phyloP scores from a whole-genome alignment of 2,113 vertebrate genomes.

The Chamaetylas fuelleborni region DNA sequence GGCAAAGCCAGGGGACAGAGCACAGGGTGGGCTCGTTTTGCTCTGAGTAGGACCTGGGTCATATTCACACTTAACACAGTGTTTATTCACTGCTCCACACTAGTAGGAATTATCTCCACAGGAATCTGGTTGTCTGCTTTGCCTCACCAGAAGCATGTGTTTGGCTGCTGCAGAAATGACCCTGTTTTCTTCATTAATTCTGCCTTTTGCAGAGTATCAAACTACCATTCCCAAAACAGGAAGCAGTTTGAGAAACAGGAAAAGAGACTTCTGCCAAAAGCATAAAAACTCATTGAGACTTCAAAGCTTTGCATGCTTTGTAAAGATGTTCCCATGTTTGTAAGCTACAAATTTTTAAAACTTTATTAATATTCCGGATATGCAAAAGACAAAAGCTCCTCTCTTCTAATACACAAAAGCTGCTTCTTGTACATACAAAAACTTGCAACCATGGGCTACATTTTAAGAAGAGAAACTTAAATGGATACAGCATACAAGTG shows the following conservation, averaged over 20 bases:
- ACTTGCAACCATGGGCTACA: too few species aligned
- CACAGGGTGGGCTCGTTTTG: neutral
- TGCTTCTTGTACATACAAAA: neutral
- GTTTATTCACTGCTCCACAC: neutral
- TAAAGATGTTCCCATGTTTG: fast-evolving
- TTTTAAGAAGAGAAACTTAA: neutral
- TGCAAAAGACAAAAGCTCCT: neutral
- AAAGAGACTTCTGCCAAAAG: neutral
- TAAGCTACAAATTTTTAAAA: neutral
- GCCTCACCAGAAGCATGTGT: neutral
- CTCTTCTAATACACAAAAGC: neutral
- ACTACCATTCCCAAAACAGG: neutral
- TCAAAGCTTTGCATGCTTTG: neutral
- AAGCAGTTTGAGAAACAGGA: neutral
- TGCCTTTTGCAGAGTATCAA: neutral
- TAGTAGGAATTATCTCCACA: neutral
- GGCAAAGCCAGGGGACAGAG: neutral
- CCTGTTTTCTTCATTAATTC: neutral
- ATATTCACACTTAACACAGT: neutral
- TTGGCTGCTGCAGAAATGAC: neutral
- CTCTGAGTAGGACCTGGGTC: fast-evolving
- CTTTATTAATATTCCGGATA: neutral
- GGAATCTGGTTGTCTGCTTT: neutral
- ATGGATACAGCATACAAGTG: too few species aligned
- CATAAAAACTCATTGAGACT: neutral